Evolutionary conservation across 1,140 invertebrate genomes (phyloP), one percentile per base, ranked within the genome.

Genomic region (Gonatopus flavifemur): DNA sequence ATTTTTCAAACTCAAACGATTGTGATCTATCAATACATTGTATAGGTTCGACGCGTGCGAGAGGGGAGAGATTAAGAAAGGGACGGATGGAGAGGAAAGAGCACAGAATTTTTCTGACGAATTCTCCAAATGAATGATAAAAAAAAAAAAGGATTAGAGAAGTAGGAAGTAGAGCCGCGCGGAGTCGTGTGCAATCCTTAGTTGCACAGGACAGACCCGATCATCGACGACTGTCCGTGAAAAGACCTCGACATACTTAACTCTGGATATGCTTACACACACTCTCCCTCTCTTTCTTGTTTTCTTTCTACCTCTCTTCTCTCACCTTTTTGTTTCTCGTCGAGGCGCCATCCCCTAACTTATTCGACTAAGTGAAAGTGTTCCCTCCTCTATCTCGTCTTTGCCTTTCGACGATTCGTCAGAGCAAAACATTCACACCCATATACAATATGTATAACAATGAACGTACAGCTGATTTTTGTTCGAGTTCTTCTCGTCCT

Each of bases 241-340:
- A 76, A 77, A 78, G 74, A 76, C 76, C 76, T 77, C 76, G 76
- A 78, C 76, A 78, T 67, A 78, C 76, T 77, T 78, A 68, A 57
- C 50, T 52, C 44, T 55, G 51, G 30, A 52, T 39, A 35, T 41
- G 50, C 38, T 40, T 44, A 33, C 44, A 40, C 53, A 49, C 60
- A 55, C 54, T 60, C 53, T 35, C 52, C 57, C 62, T 49, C 64
- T 62, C 57, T 64, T 66, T 70, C 65, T 66, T 60, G 60, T 63
- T 66, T 68, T 66, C 67, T 70, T 67, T 58, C 58, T 66, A 57
- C 15, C 42, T 20, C 24, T 40, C 53, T 44, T 45, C 49, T 52
- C 49, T 54, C 47, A 47, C 49, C 52, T 43, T 41, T 45, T 46
- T 25, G 13, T 35, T 9, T 8, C 22, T 22, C 8, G 5, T 35